Conservation (phyloP, 2,113 vertebrate genomes). For the Leucoraja erinaceus region DNA sequence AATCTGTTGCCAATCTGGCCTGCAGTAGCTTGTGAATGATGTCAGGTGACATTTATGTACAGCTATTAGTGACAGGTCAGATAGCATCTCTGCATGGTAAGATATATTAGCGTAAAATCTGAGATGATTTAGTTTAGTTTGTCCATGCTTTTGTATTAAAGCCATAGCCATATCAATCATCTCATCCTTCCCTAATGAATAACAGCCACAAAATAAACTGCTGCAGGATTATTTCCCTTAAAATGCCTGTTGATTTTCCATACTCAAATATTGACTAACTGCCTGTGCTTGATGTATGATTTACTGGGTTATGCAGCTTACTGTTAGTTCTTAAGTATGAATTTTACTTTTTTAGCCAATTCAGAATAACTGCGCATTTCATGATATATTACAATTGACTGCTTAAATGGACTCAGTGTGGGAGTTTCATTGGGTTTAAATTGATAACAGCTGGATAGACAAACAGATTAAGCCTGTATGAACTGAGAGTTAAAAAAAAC, state of each 20-base stretch:
- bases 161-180: conserved; percentile 71
- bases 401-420: conserved; percentile 76
- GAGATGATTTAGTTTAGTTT: conserved; percentile 63
- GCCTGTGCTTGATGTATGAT: conserved; percentile 87
- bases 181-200: conserved; percentile 63
- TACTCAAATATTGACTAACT: conserved; percentile 86
- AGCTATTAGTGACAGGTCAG: conserved; percentile 59
- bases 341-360: conserved; percentile 84
- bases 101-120: conserved; percentile 61
- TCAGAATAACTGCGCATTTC: conserved; percentile 81
- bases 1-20: conserved; percentile 61
- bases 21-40: conserved; percentile 57
- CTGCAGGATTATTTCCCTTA: conserved; percentile 56
- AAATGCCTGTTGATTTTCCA: conserved; percentile 82
- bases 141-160: conserved; percentile 69
- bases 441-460: conserved; percentile 73
- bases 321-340: conserved; percentile 93
- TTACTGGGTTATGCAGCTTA: conserved; percentile 77
- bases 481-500: conserved; percentile 19
- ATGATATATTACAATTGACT: conserved; percentile 87
- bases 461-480: conserved; percentile 34
- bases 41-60: conserved; percentile 66
- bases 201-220: conserved; percentile 64
- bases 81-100: conserved; percentile 53
- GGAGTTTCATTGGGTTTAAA: conserved; percentile 80